These are phyloP conservation scores for Neosilurus mollespiculum DNA, from an alignment of 2,797 vertebrate species.

Conservation along the genomic window DNA sequence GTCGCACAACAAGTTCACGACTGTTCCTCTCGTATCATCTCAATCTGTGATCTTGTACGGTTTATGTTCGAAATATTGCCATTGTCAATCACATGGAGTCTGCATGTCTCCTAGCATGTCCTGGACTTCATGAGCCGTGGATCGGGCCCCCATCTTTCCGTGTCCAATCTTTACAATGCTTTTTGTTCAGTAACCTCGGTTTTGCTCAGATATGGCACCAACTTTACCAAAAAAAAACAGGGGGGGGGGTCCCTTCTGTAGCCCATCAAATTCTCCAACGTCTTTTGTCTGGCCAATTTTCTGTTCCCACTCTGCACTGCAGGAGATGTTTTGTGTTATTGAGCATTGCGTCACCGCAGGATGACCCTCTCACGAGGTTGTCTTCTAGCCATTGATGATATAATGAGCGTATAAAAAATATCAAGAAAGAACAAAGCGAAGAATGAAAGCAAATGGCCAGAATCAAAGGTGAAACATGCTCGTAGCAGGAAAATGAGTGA, in stretches of 20 bases:
- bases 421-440: slow-evolving; percentile 36
- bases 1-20: slow-evolving; percentile 57
- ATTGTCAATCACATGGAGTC: slow-evolving; percentile 67
- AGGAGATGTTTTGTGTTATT: slow-evolving; percentile 76
- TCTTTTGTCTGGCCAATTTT: slow-evolving; percentile 66
- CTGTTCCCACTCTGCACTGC: slow-evolving; percentile 62
- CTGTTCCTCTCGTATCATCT: slow-evolving; percentile 48
- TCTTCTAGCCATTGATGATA: slow-evolving; percentile 65
- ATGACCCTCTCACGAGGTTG: slow-evolving; percentile 69
- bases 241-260: slow-evolving; percentile 59
- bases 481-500: slow-evolving; percentile 62
- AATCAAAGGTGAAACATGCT: slow-evolving; percentile 67
- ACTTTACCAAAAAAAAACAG: slow-evolving; percentile 30
- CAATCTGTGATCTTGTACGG: slow-evolving; percentile 61
- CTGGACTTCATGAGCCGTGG: not conserved
- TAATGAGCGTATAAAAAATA: slow-evolving; percentile 67
- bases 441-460: slow-evolving; percentile 36
- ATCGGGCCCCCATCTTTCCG: not conserved
- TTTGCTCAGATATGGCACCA: slow-evolving; percentile 67
- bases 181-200: slow-evolving; percentile 63
- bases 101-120: slow-evolving; percentile 23
- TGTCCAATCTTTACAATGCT: slow-evolving; percentile 25
- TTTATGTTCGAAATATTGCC: slow-evolving; percentile 63
- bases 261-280: slow-evolving; percentile 61
- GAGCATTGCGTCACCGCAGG: slow-evolving; percentile 69